These are phyloP conservation scores for Corvus cornix DNA, from an alignment of 2,113 vertebrate species.

Conservation along the genomic window DNA sequence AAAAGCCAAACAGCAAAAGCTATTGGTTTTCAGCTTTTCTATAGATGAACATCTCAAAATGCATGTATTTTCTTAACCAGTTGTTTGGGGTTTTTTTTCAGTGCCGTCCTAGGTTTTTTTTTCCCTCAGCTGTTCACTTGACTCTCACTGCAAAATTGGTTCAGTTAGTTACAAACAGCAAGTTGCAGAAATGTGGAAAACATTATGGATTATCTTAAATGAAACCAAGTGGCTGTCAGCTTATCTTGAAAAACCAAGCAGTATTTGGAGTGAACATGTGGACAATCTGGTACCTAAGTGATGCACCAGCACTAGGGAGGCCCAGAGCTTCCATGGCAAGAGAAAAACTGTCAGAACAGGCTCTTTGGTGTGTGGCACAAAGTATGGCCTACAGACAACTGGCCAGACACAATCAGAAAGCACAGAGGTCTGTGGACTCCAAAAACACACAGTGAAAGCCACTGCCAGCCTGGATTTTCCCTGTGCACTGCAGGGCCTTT, in stretches of 20 bases:
- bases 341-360: neutral
- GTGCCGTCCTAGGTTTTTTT: neutral
- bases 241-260: neutral
- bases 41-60: neutral
- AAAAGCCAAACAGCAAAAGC: neutral
- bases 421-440: neutral
- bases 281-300: neutral
- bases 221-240: neutral
- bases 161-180: neutral
- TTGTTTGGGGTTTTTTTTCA: accelerated
- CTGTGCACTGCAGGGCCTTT: neutral
- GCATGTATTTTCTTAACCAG: neutral
- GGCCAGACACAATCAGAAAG: neutral
- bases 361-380: neutral
- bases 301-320: neutral
- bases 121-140: neutral
- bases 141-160: neutral
- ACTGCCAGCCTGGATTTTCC: too few species aligned
- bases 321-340: neutral
- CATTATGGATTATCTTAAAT: neutral
- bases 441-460: neutral
- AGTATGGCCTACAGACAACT: neutral
- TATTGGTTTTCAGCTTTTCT: neutral
- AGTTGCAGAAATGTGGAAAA: neutral
- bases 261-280: neutral